phyloP scores from a whole-genome alignment of 2,113 vertebrate species.

The Platichthys stellatus region DNA sequence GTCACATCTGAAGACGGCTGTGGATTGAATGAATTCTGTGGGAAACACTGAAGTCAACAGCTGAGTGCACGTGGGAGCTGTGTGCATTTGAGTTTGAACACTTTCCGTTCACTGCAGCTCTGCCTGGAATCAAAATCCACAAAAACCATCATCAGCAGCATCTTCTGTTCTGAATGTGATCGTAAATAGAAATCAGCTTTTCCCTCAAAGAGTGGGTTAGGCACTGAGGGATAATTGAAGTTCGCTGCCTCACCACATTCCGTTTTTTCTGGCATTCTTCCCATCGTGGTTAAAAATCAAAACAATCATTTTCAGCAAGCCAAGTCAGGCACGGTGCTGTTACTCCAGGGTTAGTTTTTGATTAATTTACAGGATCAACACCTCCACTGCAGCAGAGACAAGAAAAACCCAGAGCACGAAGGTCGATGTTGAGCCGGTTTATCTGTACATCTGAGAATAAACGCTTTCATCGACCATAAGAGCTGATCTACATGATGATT shows the following conservation, averaged over 20 bases:
- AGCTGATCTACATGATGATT: too few relatives aligned
- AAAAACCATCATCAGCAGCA: background rate
- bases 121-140: background rate
- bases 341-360: background rate
- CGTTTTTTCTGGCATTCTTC: slow-evolving; percentile 8
- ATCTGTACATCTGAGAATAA: too few relatives aligned
- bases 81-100: too few relatives aligned
- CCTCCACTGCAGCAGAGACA: background rate
- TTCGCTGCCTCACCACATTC: background rate
- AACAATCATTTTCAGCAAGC: slow-evolving; percentile 29
- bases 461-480: too few relatives aligned
- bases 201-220: background rate
- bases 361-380: background rate
- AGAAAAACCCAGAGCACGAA: too few relatives aligned
- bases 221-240: background rate
- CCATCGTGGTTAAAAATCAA: slow-evolving; percentile 21
- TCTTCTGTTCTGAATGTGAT: background rate
- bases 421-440: too few relatives aligned
- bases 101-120: too few relatives aligned
- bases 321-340: background rate
- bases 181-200: background rate
- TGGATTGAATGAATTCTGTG: too few relatives aligned
- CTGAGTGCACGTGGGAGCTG: too few relatives aligned
- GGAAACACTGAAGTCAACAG: too few relatives aligned
- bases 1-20: too few relatives aligned